These are phyloP conservation scores for Typhlomys cinereus DNA, from an alignment of 2,113 vertebrate species.

Conservation along the genomic window DNA sequence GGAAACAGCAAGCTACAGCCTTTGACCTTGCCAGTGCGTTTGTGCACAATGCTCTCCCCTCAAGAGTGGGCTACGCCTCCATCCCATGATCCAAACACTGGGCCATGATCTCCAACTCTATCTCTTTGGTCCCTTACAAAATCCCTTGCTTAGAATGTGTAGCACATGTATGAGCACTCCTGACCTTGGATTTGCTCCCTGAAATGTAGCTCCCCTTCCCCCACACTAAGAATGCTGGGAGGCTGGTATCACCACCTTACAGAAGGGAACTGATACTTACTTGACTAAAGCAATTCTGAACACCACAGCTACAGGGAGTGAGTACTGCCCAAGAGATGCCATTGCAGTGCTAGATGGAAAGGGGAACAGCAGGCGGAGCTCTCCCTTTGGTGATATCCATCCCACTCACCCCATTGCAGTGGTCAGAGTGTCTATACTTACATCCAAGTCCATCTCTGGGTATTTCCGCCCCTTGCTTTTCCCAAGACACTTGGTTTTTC, in stretches of 20 bases:
- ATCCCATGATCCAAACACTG: not conserved
- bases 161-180: rapidly evolving
- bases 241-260: not conserved
- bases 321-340: not conserved
- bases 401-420: not conserved
- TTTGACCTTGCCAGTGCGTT: not conserved
- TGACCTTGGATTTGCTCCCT: too few relatives aligned
- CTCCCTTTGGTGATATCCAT: not conserved
- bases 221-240: not conserved
- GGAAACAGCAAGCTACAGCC: not conserved
- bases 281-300: not conserved
- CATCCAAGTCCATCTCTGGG: constrained; percentile 96
- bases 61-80: not conserved
- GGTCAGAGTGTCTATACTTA: constrained; percentile 80
- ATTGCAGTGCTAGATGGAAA: not conserved
- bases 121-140: too few relatives aligned
- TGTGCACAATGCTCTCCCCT: not conserved
- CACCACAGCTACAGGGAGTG: not conserved
- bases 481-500: constrained; percentile 97
- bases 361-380: not conserved
- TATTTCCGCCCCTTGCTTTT: constrained; percentile 98
- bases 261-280: not conserved
- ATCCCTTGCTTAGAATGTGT: not conserved
- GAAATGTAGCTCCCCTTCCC: not conserved
- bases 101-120: not conserved